Conservation (phyloP, 2,797 vertebrate genomes). For the Melanotaenia maccullochi region DNA sequence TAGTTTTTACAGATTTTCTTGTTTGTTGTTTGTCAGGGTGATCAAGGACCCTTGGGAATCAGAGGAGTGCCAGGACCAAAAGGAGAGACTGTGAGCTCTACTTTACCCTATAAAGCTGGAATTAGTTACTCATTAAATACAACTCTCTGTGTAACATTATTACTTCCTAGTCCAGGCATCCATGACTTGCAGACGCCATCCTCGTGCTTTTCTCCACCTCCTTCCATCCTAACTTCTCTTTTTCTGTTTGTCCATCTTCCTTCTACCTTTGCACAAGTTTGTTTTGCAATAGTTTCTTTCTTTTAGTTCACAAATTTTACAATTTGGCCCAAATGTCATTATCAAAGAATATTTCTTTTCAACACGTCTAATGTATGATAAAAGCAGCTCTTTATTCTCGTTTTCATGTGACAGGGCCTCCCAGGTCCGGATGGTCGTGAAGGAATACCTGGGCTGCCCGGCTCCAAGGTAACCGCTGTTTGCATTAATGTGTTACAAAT, state of each 20-base stretch:
- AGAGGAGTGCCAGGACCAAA: conserved; percentile 90
- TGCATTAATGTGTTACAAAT: not conserved
- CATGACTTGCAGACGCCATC: not conserved
- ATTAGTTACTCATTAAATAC: not conserved
- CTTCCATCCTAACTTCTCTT: not conserved
- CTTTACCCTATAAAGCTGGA: not conserved
- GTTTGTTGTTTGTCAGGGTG: conserved; percentile 78
- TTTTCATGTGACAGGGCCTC: conserved; percentile 83
- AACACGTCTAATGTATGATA: not conserved
- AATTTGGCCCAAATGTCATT: not conserved
- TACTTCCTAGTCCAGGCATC: not conserved
- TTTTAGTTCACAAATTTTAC: not conserved
- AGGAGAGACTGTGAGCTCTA: conserved; percentile 87
- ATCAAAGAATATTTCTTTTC: too few species aligned
- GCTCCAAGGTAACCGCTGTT: conserved; percentile 82
- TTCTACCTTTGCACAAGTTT: not conserved
- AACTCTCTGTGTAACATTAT: not conserved
- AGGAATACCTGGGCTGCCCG: conserved; percentile 94
- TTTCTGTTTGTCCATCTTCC: not conserved
- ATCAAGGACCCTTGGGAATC: conserved; percentile 86
- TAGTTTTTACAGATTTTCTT: not conserved
- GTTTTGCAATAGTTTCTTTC: not conserved
- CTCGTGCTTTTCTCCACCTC: not conserved
- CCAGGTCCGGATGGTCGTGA: conserved; percentile 90
- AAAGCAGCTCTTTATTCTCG: not conserved